These are phyloP conservation scores for Epinephelus lanceolatus DNA, from an alignment of 2,113 vertebrate species.

Conservation along the genomic window DNA sequence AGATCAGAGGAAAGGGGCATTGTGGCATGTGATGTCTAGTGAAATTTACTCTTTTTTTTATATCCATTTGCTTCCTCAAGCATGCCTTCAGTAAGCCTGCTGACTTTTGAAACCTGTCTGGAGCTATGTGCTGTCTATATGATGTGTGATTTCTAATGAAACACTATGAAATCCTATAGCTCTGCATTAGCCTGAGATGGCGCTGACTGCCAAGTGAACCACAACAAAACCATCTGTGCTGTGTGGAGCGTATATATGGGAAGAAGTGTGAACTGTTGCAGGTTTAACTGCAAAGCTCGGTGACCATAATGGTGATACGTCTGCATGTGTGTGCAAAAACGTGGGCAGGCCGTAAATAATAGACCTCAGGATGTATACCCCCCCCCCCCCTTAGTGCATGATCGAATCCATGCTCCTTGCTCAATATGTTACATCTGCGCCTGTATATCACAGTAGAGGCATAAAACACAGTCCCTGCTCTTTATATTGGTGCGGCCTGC, in stretches of 20 bases:
- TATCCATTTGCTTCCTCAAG: constrained; percentile 56
- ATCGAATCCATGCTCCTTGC: constrained; percentile 57
- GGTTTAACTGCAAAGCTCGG: constrained; percentile 44
- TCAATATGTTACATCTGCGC: constrained; percentile 46
- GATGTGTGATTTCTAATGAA: constrained; percentile 56
- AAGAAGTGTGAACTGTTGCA: constrained; percentile 60
- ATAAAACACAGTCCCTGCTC: constrained; percentile 45
- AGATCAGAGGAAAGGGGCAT: constrained; percentile 79
- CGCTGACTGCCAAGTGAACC: constrained; percentile 70
- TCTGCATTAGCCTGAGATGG: constrained; percentile 35
- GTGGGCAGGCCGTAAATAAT: constrained; percentile 60
- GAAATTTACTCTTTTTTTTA: constrained; percentile 66
- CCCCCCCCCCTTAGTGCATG: constrained; percentile 22
- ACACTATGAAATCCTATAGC: constrained; percentile 46
- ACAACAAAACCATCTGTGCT: constrained; percentile 74
- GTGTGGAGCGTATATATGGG: constrained; percentile 23
- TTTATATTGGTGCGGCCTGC: constrained; percentile 25
- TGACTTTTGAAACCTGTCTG: constrained; percentile 39
- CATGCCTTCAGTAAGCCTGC: constrained; percentile 38
- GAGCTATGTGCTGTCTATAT: constrained; percentile 1
- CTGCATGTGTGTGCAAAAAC: constrained; percentile 31
- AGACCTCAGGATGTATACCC: constrained; percentile 41
- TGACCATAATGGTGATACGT: constrained; percentile 37
- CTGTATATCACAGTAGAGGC: constrained; percentile 46
- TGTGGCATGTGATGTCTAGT: constrained; percentile 69